Evolutionary conservation across 2,797 vertebrate species (phyloP), one percentile per base, ranked within the genome.

Genomic region (Chromis chromis): DNA sequence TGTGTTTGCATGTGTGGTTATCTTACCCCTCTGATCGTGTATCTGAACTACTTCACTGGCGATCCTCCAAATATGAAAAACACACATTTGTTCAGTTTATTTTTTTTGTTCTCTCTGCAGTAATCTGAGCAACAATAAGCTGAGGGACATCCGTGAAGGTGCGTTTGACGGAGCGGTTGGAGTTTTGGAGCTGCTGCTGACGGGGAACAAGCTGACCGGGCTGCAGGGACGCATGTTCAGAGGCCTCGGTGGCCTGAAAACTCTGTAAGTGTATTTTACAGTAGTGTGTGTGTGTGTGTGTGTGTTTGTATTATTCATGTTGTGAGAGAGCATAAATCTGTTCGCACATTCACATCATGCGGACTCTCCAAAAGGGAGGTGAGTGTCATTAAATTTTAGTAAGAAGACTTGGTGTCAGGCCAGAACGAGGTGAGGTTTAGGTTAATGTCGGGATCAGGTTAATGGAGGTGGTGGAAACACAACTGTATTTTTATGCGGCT

Each of bases 121-220:
- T 93, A 99, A 99, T 75, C 92, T 99, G 56, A 98, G 97, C 81
- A 99, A 97, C 94, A 99, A 98, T 77, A 98, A 96, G 90, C 95
- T 99, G 91, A 95, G 96, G 88, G 98, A 99, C 81, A 94, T 99
- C 53, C 95, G 96, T 0, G 97, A 99, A 62, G 97, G 97, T 0
- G 73, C 90, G 0, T 99, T 99, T 6, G 97, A 99, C 0, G 98
- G 98, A 0, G 96, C 96, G 0, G 88, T 85, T 0, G 94, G 95
- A 0, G 95, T 99, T 72, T 90, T 96, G 91, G 98, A 99, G 86
- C 92, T 99, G 81, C 93, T 98, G 82, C 93, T 99, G 84, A 99
- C 97, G 0, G 97, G 96, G 64, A 99, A 99, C 94, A 97, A 97
- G 87, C 94, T 99, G 76, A 97, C 96, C 2, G 87, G 89, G 0